Evolutionary conservation across 1,140 invertebrate genomes (phyloP).

Genomic region (Panulirus ornatus): DNA sequence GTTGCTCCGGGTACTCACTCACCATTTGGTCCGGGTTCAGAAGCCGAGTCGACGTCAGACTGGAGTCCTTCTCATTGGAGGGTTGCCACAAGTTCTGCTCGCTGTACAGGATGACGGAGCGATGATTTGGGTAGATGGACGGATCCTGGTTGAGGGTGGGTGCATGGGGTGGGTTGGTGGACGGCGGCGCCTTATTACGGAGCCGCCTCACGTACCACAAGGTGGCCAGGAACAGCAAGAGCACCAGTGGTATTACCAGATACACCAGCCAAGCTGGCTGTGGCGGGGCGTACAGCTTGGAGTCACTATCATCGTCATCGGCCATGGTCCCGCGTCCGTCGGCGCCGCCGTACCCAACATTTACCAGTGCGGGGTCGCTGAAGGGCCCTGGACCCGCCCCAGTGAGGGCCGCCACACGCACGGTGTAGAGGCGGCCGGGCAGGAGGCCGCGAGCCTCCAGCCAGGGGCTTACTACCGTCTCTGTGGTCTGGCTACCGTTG

Average conservation of each 20-base stretch:
- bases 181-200: conserved; percentile 1
- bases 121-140: conserved; percentile 38
- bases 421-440: conserved; percentile 34
- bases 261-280: conserved; percentile 50
- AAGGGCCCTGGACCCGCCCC: conserved; percentile 46
- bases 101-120: conserved; percentile 44
- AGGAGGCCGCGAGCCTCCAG: conserved; percentile 34
- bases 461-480: conserved; percentile 29
- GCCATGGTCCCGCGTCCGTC: not conserved
- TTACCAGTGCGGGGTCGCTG: not conserved
- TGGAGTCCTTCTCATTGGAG: conserved; percentile 38
- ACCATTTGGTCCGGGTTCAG: conserved; percentile 1
- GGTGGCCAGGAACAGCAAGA: conserved; percentile 15
- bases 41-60: conserved; percentile 13
- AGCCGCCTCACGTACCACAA: conserved; percentile 27
- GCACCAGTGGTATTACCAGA: conserved; percentile 38
- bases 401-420: conserved; percentile 43
- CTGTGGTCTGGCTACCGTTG: conserved; percentile 32
- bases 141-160: conserved; percentile 24
- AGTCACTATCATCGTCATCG: not conserved
- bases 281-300: conserved; percentile 10
- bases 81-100: conserved; percentile 26
- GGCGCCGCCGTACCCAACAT: not conserved
- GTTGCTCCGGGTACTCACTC: conserved; percentile 28
- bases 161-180: not conserved